Evolutionary conservation across 1,140 invertebrate species (phyloP), one percentile per base, ranked within the genome.

Genomic region (Cyclargus thomasi): DNA sequence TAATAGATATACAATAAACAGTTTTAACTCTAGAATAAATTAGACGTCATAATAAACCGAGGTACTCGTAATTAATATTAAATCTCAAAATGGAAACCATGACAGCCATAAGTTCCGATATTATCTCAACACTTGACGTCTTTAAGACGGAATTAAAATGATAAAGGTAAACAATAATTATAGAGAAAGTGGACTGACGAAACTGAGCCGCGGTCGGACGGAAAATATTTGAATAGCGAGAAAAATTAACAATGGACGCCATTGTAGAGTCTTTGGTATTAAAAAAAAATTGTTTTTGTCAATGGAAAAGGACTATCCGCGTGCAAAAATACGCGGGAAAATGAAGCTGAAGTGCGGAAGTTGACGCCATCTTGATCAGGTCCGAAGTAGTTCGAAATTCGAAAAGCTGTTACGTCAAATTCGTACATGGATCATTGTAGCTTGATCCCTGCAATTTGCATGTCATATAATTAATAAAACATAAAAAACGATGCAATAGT

Each of bases 101-200:
- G 39, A 47, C 39, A 47, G 39, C 39, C 39, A 47, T 47, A 47
- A 47, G 39, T 47, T 47, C 14, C 39, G 39, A 47, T 47, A 47
- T 47, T 47, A 47, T 47, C 39, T 14, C 39, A 47, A 68, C 65
- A 65, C 65, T 64, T 76, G 81, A 81, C 82, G 78, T 79, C 74
- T 83, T 79, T 29, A 29, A 80, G 78, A 83, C 80, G 74, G 78
- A 53, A 57, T 35, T 57, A 66, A 29, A 66, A 69, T 68, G 70
- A 29, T 47, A 67, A 75, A 69, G 80, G 81, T 84, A 83, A 86
- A 83, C 83, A 85, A 83, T 81, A 86, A 86, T 86, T 82, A 86
- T 70, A 78, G 84, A 74, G 82, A 86, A 86, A 86, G 82, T 82
- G 74, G 77, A 79, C 79, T 82, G 79, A 81, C 79, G 81, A 71